These are phyloP conservation scores for Antrozous pallidus DNA, from an alignment of 2,797 vertebrate genomes.

Conservation along the genomic window DNA sequence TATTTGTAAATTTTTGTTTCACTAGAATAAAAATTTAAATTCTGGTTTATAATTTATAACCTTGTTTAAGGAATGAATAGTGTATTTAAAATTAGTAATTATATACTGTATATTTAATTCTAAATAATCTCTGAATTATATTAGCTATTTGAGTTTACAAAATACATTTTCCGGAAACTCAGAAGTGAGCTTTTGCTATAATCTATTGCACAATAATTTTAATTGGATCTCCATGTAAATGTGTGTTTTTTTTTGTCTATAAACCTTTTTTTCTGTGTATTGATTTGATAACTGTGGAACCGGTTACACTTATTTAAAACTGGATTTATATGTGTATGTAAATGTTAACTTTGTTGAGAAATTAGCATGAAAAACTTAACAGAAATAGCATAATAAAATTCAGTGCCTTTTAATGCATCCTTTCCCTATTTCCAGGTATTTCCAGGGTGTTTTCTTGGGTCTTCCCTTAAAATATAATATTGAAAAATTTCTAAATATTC, in stretches of 20 bases:
- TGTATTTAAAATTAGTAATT: slow-evolving; percentile 33
- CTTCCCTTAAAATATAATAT: slow-evolving; percentile 37
- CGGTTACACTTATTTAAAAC: slow-evolving; percentile 18
- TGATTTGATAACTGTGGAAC: slow-evolving; percentile 52
- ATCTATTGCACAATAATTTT: slow-evolving; percentile 26
- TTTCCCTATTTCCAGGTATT: background rate
- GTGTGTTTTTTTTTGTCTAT: slow-evolving; percentile 37
- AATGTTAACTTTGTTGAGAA: slow-evolving; percentile 55
- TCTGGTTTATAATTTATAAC: slow-evolving; percentile 30
- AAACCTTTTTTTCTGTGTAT: background rate
- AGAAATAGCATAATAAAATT: slow-evolving; percentile 39
- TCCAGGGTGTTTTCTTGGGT: slow-evolving; percentile 28
- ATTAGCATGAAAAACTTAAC: slow-evolving; percentile 41
- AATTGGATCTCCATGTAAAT: slow-evolving; percentile 10
- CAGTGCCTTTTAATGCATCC: background rate
- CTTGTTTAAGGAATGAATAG: slow-evolving; percentile 45
- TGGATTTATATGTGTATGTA: background rate
- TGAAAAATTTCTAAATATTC: slow-evolving; percentile 40
- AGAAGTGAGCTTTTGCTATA: slow-evolving; percentile 33
- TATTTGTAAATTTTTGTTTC: slow-evolving; percentile 54
- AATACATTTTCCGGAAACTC: slow-evolving; percentile 26
- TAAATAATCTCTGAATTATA: slow-evolving; percentile 38
- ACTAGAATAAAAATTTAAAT: slow-evolving; percentile 29
- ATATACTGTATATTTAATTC: slow-evolving; percentile 16
- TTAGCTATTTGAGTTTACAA: slow-evolving; percentile 40